phyloP scores from a whole-genome alignment of 2,888 invertebrate species.

The Heliconius sara region DNA sequence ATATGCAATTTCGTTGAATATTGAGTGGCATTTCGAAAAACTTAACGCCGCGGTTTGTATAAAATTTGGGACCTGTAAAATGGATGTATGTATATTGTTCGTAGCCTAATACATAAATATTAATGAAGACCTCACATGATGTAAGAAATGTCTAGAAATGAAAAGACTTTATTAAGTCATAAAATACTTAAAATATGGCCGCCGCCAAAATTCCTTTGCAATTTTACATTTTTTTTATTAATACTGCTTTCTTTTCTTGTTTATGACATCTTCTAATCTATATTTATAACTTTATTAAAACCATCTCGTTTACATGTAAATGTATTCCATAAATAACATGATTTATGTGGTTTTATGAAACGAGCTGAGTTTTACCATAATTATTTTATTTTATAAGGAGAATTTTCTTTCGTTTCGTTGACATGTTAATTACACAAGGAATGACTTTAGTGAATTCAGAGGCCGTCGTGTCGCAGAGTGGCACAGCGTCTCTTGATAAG shows the following conservation, averaged over 20 bases:
- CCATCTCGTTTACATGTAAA: conserved; percentile 22
- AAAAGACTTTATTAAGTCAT: neutral
- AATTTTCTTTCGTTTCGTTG: neutral
- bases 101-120: neutral
- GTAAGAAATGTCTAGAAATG: neutral
- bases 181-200: neutral
- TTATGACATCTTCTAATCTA: conserved; percentile 24
- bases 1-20: neutral
- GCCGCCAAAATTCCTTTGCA: neutral
- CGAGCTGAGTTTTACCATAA: neutral
- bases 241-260: conserved; percentile 12
- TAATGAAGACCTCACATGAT: neutral
- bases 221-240: neutral
- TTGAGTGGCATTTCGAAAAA: neutral
- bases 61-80: neutral
- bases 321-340: conserved; percentile 25
- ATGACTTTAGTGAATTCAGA: too few species aligned
- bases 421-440: neutral
- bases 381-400: neutral
- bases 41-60: neutral
- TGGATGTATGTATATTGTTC: too few species aligned
- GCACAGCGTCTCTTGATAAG: neutral
- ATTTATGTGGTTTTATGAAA: neutral
- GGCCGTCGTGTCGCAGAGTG: neutral
- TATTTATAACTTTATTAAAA: conserved; percentile 28